Evolutionary conservation across 2,888 invertebrate genomes (phyloP), one percentile per base, ranked within the genome.

Genomic region (Tricholauxania praeusta): DNA sequence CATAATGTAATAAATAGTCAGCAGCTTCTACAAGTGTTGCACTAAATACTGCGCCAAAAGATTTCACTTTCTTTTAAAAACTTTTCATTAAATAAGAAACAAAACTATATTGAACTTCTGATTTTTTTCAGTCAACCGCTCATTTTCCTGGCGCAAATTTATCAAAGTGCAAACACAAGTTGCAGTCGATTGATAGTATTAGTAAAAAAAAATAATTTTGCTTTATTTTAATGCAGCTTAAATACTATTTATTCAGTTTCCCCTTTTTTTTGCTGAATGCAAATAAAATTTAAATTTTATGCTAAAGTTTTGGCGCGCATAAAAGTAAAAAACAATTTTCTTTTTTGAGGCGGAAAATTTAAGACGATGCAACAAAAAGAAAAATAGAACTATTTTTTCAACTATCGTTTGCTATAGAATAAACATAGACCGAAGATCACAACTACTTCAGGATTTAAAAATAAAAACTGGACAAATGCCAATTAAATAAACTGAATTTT

Each of bases 401-500:
- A 62, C 32, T 32, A 39, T 5, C 39, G n/a, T 39, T 60, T n/a
- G 14, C 22, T 15, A 62, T 62, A 62, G 47, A 47, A 62, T 62
- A 39, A 10, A 0, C n/a, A 62, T 14, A 22, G 22, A 57, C n/a
- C 19, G 57, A 57, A 57, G 1, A 17, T 17, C 17, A 12, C 22
- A 22, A 17, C 22, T 19, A 15, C 32, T 60, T 39, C 8, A 32
- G 5, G 14, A 3, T 60, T 60, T 28, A 60, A 32, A 32, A 32
- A 60, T 14, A 39, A 28, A 12, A 17, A 17, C 51, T 64, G 64
- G 51, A 49, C 12, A 51, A 19, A 64, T 64, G 51, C 63, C 63
- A 63, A 47, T 15, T 63, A 63, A 15, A 63, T 15, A 19, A n/a
- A n/a, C 17, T 47, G 39, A n/a, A 62, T 62, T 15, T 22, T n/a